A percentile compares a stretch with the other conserved stretches of the same genome.
Evolutionary conservation across 1,140 invertebrate genomes (phyloP).

Genomic region (Meloidogyne exigua): DNA sequence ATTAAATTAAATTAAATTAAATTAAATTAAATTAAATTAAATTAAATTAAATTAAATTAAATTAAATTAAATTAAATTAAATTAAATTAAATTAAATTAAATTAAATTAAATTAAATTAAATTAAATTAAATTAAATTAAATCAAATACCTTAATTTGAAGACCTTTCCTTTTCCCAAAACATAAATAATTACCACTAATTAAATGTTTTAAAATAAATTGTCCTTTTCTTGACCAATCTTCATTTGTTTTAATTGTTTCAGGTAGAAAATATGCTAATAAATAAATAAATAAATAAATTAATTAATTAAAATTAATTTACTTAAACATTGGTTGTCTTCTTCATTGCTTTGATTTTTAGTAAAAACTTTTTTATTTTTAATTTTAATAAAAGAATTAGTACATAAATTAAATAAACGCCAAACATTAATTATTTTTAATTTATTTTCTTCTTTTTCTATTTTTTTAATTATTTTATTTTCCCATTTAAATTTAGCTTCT

Average conservation of each 20-base stretch:
- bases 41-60: too few relatives aligned
- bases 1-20: background rate
- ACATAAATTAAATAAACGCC: conserved; percentile 5
- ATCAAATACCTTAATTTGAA: background rate
- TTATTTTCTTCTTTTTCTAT: background rate
- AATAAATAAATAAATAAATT: background rate
- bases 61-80: too few relatives aligned
- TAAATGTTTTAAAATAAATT: conserved; percentile 3
- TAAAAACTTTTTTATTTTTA: background rate
- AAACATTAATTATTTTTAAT: background rate
- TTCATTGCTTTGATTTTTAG: background rate
- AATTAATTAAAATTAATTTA: background rate
- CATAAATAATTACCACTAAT: background rate
- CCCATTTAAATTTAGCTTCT: background rate
- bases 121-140: background rate
- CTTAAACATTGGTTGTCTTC: background rate
- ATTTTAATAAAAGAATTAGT: background rate
- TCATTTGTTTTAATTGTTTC: background rate
- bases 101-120: too few relatives aligned
- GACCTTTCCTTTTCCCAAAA: background rate
- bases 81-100: too few relatives aligned
- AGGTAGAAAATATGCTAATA: background rate
- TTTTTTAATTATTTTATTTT: background rate
- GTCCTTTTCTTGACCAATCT: background rate
- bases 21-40: too few relatives aligned